Evolutionary conservation across 2,888 invertebrate species (phyloP), one percentile per base, ranked within the genome.

Genomic region (Scrobipalpa atriplicella): DNA sequence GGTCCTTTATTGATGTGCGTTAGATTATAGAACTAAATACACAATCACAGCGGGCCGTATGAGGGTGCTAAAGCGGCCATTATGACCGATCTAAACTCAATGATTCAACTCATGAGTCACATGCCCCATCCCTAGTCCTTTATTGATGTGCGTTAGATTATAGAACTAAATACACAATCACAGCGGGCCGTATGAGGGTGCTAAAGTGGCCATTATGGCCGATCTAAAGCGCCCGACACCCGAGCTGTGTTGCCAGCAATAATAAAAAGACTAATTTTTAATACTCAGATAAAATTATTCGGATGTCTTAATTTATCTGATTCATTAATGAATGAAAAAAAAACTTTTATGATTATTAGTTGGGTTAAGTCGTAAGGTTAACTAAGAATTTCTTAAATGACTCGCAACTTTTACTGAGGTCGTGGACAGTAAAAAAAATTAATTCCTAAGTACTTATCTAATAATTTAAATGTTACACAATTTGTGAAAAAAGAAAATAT

Each of bases 101-200:
- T n/a, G 47, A 47, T 5, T 47, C 5, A 47, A 5, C 47, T n/a
- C 47, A 47, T 52, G 18, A 52, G 21, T 52, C n/a, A 56, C 21
- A 1, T 56, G 18, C 38, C 51, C 29, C 63, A 18, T 41, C 54
- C 39, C 54, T 56, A 19, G 16, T 39, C 7, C 39, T 74, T 73
- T 73, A 80, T 80, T 79, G 74, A 77, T 74, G 73, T 72, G 75
- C 71, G 71, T 68, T 21, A 74, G 73, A 73, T 77, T 76, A 78
- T 72, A 67, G 70, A 73, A 73, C 72, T 74, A 72, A 64, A 64
- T 56, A 69, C 54, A 69, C 71, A 67, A 71, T 67, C 68, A 67
- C 58, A 38, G 63, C 51, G 63, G 64, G 9, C 69, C 68, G 52
- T 60, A 70, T 75, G 77, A 79, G 82, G 82, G 71, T 72, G 74